Base-by-base conservation (phyloP, 2,797 vertebrate species). In the Lepus oiostolus region DNA sequence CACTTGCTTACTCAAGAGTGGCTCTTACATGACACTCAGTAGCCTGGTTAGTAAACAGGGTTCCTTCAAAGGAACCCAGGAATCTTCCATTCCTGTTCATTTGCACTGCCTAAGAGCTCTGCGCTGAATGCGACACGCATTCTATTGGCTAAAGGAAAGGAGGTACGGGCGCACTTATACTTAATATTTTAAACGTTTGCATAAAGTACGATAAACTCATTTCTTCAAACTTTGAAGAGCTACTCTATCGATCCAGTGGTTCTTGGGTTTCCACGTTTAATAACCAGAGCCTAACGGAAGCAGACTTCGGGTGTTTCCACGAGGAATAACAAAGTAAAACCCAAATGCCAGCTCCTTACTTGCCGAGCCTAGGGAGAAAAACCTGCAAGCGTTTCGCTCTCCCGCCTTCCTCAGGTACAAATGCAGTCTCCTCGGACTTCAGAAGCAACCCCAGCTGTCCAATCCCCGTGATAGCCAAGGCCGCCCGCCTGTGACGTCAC, bases 371-470 rank as follows among this genome's bases (percentile, higher is more conserved):
- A 2, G 32, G 16, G 17, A 67, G 60, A 28, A 81, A 93, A 85
- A 42, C 35, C 47, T 8, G 4, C 2, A 24, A 12, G 32, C 1
- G 28, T 26, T 13, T 1, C 0, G 2, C 42, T 35, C 0, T 10
- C 30, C 24, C 3, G 3, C n/a, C 17, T 11, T 7, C 7, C 35
- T 10, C 4, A 22, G 0, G 12, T 16, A 38, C 6, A n/a, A 1
- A 22, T 0, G 5, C 1, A 68, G 4, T 32, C 65, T 1, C 2
- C 14, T 0, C 3, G 0, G 2, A 0, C 11, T 11, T 13, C 35
- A 2, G 2, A 4, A 0, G 2, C 2, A 4, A 3, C 52, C 5
- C 1, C 30, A 0, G 4, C 12, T 2, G 4, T 2, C 4, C 11
- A 11, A 7, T 16, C 4, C 38, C 2, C 11, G 50, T 2, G n/a